Conservation (phyloP, 2,113 vertebrate species). For the Elaphurus davidianus region DNA sequence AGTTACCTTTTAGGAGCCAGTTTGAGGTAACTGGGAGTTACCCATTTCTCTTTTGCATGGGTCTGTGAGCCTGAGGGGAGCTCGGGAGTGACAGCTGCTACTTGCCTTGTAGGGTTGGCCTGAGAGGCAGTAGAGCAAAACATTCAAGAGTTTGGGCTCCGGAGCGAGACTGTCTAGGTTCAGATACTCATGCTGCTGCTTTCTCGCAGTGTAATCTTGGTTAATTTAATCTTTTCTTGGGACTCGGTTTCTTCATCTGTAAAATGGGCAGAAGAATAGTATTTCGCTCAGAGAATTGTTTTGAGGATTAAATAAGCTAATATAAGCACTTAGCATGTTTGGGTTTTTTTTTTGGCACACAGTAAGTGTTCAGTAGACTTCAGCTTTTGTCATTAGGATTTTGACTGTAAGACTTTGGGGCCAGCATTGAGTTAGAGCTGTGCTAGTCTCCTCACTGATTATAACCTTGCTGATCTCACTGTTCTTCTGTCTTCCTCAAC, state of each 20-base stretch:
- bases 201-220: neutral
- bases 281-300: neutral
- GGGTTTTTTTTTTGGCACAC: neutral
- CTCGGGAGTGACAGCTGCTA: neutral
- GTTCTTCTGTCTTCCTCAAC: neutral
- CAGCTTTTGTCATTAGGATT: neutral
- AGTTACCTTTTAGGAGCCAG: too few relatives aligned
- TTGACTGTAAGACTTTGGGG: neutral
- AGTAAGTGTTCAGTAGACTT: neutral
- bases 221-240: neutral
- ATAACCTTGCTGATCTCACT: neutral
- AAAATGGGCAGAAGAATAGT: neutral
- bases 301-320: conserved; percentile 13
- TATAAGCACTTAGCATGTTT: neutral
- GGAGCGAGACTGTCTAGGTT: neutral
- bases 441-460: neutral
- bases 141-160: neutral
- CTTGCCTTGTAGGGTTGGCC: neutral
- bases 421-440: neutral
- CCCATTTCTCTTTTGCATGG: neutral
- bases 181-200: neutral
- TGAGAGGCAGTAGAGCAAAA: neutral
- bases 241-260: neutral
- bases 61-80: neutral
- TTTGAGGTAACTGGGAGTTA: conserved; percentile 18